These are phyloP conservation scores for Oscheius sp. DNA, from an alignment of 2,888 invertebrate species.

Conservation along the genomic window DNA sequence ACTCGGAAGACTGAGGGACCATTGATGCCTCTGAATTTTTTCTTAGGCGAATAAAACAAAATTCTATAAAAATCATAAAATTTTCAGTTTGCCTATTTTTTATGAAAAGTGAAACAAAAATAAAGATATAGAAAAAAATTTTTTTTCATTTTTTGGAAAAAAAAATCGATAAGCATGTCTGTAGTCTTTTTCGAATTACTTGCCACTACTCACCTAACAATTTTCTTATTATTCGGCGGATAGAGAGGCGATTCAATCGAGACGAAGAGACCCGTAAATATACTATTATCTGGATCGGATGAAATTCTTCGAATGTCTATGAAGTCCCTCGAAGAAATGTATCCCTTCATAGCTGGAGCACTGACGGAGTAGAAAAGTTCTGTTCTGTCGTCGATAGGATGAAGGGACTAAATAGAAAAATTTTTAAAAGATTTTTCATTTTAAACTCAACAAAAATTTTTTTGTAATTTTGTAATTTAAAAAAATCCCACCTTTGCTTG, in stretches of 20 bases:
- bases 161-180: too few species aligned
- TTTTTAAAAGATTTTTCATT: neutral
- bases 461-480: too few species aligned
- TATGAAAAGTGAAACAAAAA: neutral
- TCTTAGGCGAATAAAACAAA: neutral
- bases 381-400: conserved; percentile 52
- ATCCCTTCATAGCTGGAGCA: conserved; percentile 64
- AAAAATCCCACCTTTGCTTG: conserved; percentile 38
- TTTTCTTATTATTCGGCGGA: conserved; percentile 41
- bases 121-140: neutral
- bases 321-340: conserved; percentile 57
- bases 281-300: conserved; percentile 29
- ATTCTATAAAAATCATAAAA: too few species aligned
- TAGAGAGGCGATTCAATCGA: conserved; percentile 47
- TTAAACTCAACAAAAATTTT: too few species aligned
- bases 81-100: too few species aligned
- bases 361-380: conserved; percentile 60
- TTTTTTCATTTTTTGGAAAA: too few species aligned
- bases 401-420: conserved; percentile 38
- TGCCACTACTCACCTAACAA: conserved; percentile 30
- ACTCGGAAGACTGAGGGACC: conserved; percentile 47
- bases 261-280: conserved; percentile 41
- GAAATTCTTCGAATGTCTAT: conserved; percentile 39
- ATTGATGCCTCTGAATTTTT: conserved; percentile 40
- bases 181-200: too few species aligned